Base-by-base conservation (phyloP, 2,888 invertebrate genomes). In the Apeira syringaria region DNA sequence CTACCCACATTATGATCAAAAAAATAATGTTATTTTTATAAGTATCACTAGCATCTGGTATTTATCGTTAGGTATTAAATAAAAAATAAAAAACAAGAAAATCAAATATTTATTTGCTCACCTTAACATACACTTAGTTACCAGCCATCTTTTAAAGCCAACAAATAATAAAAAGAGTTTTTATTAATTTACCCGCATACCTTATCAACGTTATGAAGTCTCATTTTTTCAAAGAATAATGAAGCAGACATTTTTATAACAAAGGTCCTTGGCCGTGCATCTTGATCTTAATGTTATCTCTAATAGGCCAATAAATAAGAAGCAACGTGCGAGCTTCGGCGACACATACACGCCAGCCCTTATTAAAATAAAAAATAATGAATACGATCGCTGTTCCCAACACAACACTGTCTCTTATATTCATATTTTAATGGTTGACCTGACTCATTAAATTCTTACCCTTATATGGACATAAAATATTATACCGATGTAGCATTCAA, bases 261-360 rank as follows among this genome's bases (percentile, higher is more conserved):
- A 89, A 89, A 89, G 86, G 87, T 88, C 88, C 86, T 88, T 87
- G 85, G 86, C 88, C 88, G 87, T 88, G 87, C 87, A 86, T 88
- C 87, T 85, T 79, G 89, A 88, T 88, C 88, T 87, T 81, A 85
- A 87, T 88, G 87, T 88, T 88, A 89, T 89, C 88, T 89, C 87
- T 89, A 89, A 89, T 89, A 89, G 88, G 87, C 81, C 87, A 89
- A 89, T 89, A 89, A 89, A 89, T 89, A 87, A 88, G 70, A 67
- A 75, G 74, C 81, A 83, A 86, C 88, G 88, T 83, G 88, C 84
- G 85, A 88, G 86, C 88, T 82, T 84, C 84, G 81, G 79, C 80
- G 84, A 88, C 86, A 82, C 64, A 76, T 80, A 83, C 81, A 83
- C 67, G 77, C 73, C 75, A 74, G 72, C 74, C 74, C 77, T 82